Conservation (phyloP, 1,140 invertebrate genomes). For the Bombus waltoni region DNA sequence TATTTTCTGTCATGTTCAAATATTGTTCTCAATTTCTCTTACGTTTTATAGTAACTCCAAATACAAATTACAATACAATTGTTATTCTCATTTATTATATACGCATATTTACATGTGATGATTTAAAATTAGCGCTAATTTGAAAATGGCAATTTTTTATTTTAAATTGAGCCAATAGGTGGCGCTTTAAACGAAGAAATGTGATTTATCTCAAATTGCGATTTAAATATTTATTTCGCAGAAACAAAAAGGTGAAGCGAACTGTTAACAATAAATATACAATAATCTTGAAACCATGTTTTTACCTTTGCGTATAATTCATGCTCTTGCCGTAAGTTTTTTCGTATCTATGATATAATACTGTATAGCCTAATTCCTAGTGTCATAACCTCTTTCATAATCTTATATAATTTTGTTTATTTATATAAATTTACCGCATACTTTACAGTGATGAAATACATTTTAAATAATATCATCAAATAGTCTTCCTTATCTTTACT, state of each 20-base stretch:
- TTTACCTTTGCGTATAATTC: neutral
- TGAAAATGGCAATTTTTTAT: neutral
- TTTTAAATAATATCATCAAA: neutral
- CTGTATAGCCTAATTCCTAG: neutral
- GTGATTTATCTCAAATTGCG: neutral
- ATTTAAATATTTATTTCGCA: constrained; percentile 9
- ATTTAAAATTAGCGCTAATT: neutral
- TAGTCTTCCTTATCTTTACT: neutral
- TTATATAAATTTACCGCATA: neutral
- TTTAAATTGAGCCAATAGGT: neutral
- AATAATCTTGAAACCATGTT: constrained; percentile 15
- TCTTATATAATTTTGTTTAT: constrained; percentile 33
- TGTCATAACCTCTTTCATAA: constrained; percentile 17
- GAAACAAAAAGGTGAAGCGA: neutral
- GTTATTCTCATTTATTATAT: too few species aligned
- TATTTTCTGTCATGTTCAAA: neutral
- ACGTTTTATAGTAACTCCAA: too few species aligned
- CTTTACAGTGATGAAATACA: neutral
- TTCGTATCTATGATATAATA: neutral
- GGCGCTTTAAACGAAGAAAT: neutral
- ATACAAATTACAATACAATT: too few species aligned
- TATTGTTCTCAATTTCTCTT: too few species aligned
- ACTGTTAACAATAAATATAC: neutral
- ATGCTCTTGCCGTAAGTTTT: constrained; percentile 23
- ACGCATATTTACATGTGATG: too few species aligned